Evolutionary conservation across 1,140 invertebrate species (phyloP).

Genomic region (Drosophila tropicalis): DNA sequence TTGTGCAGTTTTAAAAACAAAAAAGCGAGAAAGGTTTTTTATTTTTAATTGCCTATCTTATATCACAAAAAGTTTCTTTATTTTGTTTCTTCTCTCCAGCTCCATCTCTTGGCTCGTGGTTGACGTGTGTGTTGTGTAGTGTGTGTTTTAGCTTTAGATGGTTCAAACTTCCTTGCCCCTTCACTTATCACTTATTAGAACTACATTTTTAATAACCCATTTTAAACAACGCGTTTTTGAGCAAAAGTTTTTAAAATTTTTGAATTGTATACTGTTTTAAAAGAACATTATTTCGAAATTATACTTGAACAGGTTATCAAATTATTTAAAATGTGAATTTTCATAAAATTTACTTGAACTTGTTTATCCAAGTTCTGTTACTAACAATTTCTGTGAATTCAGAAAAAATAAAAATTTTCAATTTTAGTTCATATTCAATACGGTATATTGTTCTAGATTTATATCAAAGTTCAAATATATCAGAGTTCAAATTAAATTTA

Average conservation of each 20-base stretch:
- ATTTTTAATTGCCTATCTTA: slow-evolving; percentile 12
- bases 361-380: not conserved
- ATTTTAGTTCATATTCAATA: too few relatives aligned
- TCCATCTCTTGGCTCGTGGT: slow-evolving; percentile 60
- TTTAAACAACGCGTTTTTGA: slow-evolving; percentile 62
- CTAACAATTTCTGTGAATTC: not conserved
- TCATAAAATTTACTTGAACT: not conserved
- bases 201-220: slow-evolving; percentile 13
- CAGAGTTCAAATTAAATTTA: too few relatives aligned
- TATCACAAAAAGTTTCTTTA: slow-evolving; percentile 31
- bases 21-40: slow-evolving; percentile 6
- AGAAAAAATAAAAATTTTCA: too few relatives aligned
- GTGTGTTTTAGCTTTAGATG: slow-evolving; percentile 56
- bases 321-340: not conserved
- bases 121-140: slow-evolving; percentile 69
- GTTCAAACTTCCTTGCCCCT: slow-evolving; percentile 32
- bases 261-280: not conserved
- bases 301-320: too few relatives aligned
- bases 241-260: slow-evolving; percentile 50
- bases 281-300: too few relatives aligned
- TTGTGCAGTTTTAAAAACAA: not conserved
- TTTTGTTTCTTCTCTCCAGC: slow-evolving; percentile 47
- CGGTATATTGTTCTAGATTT: too few relatives aligned
- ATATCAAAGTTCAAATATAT: too few relatives aligned
- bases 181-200: slow-evolving; percentile 19